Conservation (phyloP, 1,140 invertebrate species). For the Ceratitis capitata region DNA sequence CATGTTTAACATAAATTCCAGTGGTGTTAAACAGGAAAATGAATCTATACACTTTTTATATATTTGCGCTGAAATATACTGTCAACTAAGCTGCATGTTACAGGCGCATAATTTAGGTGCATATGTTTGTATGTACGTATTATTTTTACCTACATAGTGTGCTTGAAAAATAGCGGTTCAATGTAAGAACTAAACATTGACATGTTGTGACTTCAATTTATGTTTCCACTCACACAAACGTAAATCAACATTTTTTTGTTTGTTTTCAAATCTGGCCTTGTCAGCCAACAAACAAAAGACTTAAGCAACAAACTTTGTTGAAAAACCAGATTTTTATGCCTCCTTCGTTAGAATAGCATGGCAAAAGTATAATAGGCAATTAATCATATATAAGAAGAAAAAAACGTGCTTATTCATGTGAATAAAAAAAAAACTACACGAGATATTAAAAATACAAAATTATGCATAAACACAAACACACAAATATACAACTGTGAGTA, state of each 20-base stretch:
- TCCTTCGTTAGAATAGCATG: background rate
- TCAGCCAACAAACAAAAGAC: conserved; percentile 46
- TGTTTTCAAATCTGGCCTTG: background rate
- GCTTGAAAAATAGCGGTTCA: background rate
- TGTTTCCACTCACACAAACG: background rate
- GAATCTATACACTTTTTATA: background rate
- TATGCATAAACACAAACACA: background rate
- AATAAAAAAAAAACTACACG: background rate
- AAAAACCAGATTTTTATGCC: background rate
- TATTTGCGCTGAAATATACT: background rate
- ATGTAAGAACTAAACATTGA: background rate
- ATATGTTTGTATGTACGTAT: background rate
- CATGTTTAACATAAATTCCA: background rate
- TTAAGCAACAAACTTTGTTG: conserved; percentile 51
- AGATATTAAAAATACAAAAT: background rate
- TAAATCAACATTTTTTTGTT: background rate
- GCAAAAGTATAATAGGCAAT: background rate
- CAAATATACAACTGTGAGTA: background rate
- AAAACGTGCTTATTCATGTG: background rate
- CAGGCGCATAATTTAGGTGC: background rate
- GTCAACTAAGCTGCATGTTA: background rate
- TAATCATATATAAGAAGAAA: background rate
- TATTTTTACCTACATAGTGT: background rate
- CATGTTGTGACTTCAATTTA: background rate
- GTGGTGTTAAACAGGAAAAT: background rate